Percentiles rank a stretch among this genome's conserved stretches.
Conservation (phyloP, 2,113 vertebrate species). For the Gopherus evgoodei region DNA sequence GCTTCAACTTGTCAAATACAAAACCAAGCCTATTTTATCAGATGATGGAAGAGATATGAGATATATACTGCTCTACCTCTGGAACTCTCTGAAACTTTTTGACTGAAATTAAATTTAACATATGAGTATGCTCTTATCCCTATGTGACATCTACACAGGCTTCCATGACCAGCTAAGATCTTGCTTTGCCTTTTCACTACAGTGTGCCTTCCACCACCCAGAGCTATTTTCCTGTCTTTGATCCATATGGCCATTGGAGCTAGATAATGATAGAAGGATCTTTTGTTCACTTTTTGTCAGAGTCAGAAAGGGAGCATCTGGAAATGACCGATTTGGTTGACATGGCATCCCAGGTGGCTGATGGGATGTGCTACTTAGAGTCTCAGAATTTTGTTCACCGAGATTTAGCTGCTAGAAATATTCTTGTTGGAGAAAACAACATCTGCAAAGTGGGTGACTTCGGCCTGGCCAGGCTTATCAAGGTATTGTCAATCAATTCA, state of each 20-base stretch:
- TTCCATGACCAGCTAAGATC: neutral
- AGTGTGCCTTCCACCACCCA: neutral
- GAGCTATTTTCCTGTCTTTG: neutral
- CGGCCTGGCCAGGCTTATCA: constrained; percentile 85
- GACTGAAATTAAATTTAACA: neutral
- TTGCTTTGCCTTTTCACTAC: neutral
- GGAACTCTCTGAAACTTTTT: neutral
- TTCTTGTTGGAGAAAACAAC: constrained; percentile 84
- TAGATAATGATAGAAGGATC: too few species aligned
- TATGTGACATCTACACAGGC: neutral
- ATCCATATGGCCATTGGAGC: neutral
- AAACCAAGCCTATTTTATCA: neutral
- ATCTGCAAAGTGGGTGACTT: constrained; percentile 91
- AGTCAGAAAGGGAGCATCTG: constrained; percentile 65
- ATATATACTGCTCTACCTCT: neutral
- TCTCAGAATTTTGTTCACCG: constrained; percentile 85
- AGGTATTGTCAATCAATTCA: constrained; percentile 72
- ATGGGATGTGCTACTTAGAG: constrained; percentile 89
- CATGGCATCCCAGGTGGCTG: constrained; percentile 83
- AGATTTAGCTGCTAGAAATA: constrained; percentile 88
- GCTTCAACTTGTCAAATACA: neutral
- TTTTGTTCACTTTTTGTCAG: constrained; percentile 52
- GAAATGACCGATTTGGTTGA: constrained; percentile 72
- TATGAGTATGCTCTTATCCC: neutral
- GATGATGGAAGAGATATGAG: neutral